These are phyloP conservation scores for Grammomys dolichurus DNA, from an alignment of 2,113 vertebrate species.

Conservation along the genomic window DNA sequence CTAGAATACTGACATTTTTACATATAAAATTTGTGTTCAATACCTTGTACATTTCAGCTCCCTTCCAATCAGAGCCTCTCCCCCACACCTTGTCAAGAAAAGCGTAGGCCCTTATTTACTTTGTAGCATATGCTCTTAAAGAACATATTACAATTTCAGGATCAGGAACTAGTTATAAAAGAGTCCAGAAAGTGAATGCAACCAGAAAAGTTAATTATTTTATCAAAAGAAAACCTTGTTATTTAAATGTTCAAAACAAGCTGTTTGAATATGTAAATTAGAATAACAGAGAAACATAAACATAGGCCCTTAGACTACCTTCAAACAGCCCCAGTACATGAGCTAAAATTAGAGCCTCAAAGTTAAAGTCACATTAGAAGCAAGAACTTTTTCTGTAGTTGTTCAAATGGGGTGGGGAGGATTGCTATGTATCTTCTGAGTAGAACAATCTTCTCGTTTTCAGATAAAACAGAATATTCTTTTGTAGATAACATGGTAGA, in stretches of 20 bases:
- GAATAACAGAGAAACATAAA: constrained; percentile 36
- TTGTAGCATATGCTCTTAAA: neutral
- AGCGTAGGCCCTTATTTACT: neutral
- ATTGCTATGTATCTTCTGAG: neutral
- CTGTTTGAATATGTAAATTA: constrained; percentile 18
- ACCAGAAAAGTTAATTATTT: constrained; percentile 30
- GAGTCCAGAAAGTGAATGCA: neutral
- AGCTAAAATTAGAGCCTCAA: constrained; percentile 27
- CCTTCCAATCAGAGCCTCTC: neutral
- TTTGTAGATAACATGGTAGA: neutral
- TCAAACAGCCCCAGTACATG: neutral
- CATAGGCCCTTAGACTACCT: neutral
- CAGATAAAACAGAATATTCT: neutral
- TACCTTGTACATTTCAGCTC: neutral
- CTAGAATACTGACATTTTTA: neutral
- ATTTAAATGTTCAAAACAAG: constrained; percentile 25
- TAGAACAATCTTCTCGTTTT: neutral
- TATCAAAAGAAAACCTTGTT: neutral
- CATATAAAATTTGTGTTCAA: neutral
- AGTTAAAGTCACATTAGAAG: constrained; percentile 8
- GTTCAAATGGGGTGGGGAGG: neutral
- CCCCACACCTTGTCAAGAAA: neutral
- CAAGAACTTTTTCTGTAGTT: neutral
- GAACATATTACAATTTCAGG: neutral
- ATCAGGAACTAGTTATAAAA: neutral